Conservation (phyloP, 2,888 invertebrate genomes). For the Pterostichus niger region DNA sequence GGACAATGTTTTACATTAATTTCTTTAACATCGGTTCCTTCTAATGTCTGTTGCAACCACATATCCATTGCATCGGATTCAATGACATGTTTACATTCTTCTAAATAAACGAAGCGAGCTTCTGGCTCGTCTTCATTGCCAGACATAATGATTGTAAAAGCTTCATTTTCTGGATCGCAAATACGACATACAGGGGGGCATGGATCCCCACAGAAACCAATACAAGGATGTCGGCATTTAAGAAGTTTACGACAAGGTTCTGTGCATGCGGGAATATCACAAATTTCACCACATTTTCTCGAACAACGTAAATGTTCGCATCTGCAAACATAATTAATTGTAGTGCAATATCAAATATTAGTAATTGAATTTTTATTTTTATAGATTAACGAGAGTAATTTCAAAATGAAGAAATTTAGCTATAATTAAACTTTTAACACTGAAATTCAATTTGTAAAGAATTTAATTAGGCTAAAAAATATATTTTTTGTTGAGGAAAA, state of each 20-base stretch:
- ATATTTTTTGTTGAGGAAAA: no score
- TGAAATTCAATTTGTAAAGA: no score
- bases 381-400: no score
- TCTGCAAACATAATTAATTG: slow-evolving; percentile 43
- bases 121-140: slow-evolving; percentile 79
- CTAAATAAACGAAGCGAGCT: slow-evolving; percentile 79
- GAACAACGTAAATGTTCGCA: slow-evolving; percentile 79
- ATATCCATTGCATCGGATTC: slow-evolving; percentile 78
- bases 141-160: slow-evolving; percentile 76
- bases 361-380: no score
- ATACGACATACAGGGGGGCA: slow-evolving; percentile 81
- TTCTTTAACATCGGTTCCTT: slow-evolving; percentile 69
- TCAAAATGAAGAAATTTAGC: no score
- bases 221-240: slow-evolving; percentile 82
- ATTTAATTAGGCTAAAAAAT: no score
- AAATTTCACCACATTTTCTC: slow-evolving; percentile 77
- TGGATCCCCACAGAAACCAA: slow-evolving; percentile 86
- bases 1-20: slow-evolving; percentile 78
- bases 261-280: slow-evolving; percentile 77
- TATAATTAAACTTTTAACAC: no score
- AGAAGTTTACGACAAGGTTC: slow-evolving; percentile 75
- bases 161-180: slow-evolving; percentile 80
- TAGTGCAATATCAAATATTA: not conserved
- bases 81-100: slow-evolving; percentile 79
- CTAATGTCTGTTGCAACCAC: slow-evolving; percentile 75